These are phyloP conservation scores for Psettodes erumei DNA, from an alignment of 2,113 vertebrate genomes.

Conservation along the genomic window DNA sequence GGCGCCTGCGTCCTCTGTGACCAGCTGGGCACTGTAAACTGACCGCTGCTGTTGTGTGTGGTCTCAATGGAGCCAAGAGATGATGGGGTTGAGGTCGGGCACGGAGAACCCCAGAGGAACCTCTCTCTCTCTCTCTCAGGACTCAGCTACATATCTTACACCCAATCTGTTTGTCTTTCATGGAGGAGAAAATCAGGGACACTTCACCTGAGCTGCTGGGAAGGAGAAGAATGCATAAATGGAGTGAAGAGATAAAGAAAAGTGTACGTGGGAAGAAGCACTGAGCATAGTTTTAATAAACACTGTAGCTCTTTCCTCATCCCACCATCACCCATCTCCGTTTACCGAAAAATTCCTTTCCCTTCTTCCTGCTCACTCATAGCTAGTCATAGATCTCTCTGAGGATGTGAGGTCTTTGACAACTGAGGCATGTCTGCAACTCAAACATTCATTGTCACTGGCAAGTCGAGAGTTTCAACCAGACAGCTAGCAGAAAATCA, in stretches of 20 bases:
- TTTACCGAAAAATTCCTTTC: slow-evolving; percentile 71
- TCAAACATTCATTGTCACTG: slow-evolving; percentile 69
- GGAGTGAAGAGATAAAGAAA: slow-evolving; percentile 30
- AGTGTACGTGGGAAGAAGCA: neutral
- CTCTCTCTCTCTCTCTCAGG: slow-evolving; percentile 34
- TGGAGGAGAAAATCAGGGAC: slow-evolving; percentile 41
- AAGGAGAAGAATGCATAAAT: slow-evolving; percentile 44
- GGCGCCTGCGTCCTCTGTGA: slow-evolving; percentile 59
- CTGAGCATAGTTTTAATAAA: slow-evolving; percentile 37
- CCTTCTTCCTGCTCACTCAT: slow-evolving; percentile 70
- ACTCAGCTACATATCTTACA: slow-evolving; percentile 38
- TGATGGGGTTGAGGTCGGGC: slow-evolving; percentile 63
- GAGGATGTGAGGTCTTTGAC: slow-evolving; percentile 72
- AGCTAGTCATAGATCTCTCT: slow-evolving; percentile 73
- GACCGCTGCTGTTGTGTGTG: slow-evolving; percentile 74
- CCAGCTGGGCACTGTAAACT: slow-evolving; percentile 69
- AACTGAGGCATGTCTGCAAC: slow-evolving; percentile 69
- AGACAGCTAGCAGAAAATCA: slow-evolving; percentile 65
- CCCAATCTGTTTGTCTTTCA: slow-evolving; percentile 46
- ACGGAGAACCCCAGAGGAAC: slow-evolving; percentile 64
- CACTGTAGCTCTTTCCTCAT: slow-evolving; percentile 6
- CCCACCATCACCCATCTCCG: slow-evolving; percentile 39
- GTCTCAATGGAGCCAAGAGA: slow-evolving; percentile 76
- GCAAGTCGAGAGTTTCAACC: slow-evolving; percentile 63
- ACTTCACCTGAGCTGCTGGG: slow-evolving; percentile 55